These are phyloP conservation scores for Camelus bactrianus DNA, from an alignment of 2,113 vertebrate genomes.

Conservation along the genomic window DNA sequence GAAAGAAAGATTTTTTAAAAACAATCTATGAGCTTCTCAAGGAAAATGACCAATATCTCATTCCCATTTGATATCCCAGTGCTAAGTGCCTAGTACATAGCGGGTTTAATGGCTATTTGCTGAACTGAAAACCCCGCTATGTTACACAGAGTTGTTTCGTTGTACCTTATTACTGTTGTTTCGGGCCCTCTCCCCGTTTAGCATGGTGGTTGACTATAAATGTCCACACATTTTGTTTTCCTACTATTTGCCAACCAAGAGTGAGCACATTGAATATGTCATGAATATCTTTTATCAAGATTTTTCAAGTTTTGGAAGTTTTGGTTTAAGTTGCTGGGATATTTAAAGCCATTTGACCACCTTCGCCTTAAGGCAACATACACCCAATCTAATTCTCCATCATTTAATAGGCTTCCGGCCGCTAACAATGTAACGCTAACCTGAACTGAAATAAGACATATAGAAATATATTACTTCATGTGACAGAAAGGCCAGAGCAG, in stretches of 20 bases:
- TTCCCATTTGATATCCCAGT: not conserved
- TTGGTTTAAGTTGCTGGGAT: not conserved
- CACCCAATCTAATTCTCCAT: not conserved
- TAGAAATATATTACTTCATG: not conserved
- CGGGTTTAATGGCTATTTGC: not conserved
- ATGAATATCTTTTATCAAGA: not conserved
- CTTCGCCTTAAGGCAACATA: not conserved
- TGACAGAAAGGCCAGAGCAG: not conserved
- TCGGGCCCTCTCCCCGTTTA: not conserved
- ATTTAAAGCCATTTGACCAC: not conserved
- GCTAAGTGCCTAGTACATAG: not conserved
- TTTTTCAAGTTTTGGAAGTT: slow-evolving; percentile 17
- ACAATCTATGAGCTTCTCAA: not conserved
- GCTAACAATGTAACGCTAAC: not conserved
- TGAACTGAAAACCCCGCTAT: not conserved
- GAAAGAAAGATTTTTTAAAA: not conserved
- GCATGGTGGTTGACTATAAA: not conserved
- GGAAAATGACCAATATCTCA: not conserved
- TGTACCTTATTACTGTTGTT: not conserved
- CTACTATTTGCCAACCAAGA: not conserved
- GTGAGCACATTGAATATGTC: not conserved
- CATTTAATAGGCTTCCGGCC: not conserved
- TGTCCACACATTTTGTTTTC: not conserved
- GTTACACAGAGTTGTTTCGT: not conserved
- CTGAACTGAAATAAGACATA: not conserved